Evolutionary conservation across 2,113 vertebrate species (phyloP).

Genomic region (Aplodontia rufa): DNA sequence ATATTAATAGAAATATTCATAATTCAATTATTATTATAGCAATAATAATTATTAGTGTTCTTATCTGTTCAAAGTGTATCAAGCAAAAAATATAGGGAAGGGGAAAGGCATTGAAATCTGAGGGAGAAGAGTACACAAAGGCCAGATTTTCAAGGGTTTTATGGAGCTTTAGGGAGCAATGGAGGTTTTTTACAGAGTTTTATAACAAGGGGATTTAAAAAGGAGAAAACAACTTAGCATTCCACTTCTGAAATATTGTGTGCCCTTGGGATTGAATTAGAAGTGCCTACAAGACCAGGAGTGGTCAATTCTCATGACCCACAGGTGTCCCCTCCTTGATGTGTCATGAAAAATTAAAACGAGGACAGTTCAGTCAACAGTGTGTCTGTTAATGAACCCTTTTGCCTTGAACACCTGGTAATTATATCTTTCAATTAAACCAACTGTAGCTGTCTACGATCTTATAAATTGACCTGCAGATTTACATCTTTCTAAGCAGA

Average conservation of each 20-base stretch:
- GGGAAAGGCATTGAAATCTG: not conserved
- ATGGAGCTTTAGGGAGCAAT: no score
- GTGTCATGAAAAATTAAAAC: slow-evolving; percentile 84
- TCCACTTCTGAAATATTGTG: slow-evolving; percentile 44
- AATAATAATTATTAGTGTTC: not conserved
- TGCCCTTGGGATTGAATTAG: slow-evolving; percentile 33
- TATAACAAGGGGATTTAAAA: not conserved
- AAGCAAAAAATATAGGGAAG: not conserved
- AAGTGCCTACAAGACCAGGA: slow-evolving; percentile 12
- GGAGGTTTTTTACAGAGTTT: not conserved
- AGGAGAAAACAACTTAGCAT: not conserved
- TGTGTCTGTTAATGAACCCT: slow-evolving; percentile 85
- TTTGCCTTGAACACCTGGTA: slow-evolving; percentile 87
- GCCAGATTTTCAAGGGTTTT: no score
- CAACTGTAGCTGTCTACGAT: slow-evolving; percentile 82
- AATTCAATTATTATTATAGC: not conserved
- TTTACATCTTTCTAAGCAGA: slow-evolving; percentile 75
- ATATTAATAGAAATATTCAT: not conserved
- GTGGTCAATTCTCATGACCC: not conserved
- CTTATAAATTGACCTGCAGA: slow-evolving; percentile 85
- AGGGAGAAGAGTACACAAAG: not conserved
- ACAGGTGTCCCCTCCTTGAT: slow-evolving; percentile 60
- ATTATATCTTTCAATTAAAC: slow-evolving; percentile 89
- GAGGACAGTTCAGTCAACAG: slow-evolving; percentile 84
- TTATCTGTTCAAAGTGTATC: not conserved